Base-by-base conservation (phyloP, 2,113 vertebrate species). In the Amblyornis subalaris region DNA sequence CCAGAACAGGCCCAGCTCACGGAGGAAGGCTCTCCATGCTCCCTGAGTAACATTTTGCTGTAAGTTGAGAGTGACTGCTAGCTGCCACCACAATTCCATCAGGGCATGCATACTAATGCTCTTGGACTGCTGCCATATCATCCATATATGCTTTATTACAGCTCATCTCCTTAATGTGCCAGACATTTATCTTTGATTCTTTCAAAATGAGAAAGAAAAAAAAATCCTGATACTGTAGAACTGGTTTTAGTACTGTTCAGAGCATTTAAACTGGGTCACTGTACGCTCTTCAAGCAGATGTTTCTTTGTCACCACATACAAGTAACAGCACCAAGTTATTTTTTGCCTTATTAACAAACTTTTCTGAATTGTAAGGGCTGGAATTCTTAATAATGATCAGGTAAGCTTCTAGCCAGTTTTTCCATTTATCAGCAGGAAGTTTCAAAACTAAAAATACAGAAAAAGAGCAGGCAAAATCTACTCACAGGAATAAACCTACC, bases 111-210 rank as follows among this genome's bases (percentile, higher is more conserved):
- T 90, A 80, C 69, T 88, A 95, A 96, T 94, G 64, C 36, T 83
- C 67, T 88, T 95, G 93, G 91, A 86, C 82, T 74, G 55, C 89
- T 95, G 95, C 93, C 95, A 94, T 36, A 55, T 88, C 88, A 93
- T 84, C 85, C 85, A 95, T 94, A 74, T 77, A 91, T 75, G 67
- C 75, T 95, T 94, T 95, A 95, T 85, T 89, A 93, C 50, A 86
- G 82, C 72, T 96, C 88, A 95, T 93, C 95, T 90, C 77, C 65
- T 96, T 90, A 92, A 94, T 45, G 72, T 77, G 69, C 44, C 88
- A 88, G 94, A 88, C 94, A 91, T 94, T 94, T 90, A 91, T 94
- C 89, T 96, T 61, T 81, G 53, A 93, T 93, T 85, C 93, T 93
- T 95, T 91, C 88, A 95, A 94, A 93, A 93, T 48, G 40, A 72